Evolutionary conservation across 2,113 vertebrate genomes (phyloP).

Genomic region (Chloropsis cyanopogon): DNA sequence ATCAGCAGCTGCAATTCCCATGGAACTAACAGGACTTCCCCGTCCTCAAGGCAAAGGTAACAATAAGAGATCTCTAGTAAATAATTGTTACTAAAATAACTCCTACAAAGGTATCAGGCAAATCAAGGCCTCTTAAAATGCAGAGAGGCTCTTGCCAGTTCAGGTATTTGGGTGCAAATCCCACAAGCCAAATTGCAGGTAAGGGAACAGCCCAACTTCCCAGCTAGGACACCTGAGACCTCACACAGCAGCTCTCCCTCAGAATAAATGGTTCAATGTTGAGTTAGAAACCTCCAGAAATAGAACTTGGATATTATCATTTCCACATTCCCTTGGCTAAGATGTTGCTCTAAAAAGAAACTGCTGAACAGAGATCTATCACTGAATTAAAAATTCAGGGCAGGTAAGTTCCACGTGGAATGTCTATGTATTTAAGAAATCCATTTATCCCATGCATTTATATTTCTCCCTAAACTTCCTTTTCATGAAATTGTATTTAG

Average conservation of each 20-base stretch:
- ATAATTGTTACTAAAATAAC: not conserved
- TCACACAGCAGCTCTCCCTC: not conserved
- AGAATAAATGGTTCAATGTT: not conserved
- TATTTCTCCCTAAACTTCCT: not conserved
- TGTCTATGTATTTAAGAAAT: not conserved
- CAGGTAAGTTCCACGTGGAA: not conserved
- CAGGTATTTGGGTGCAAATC: not conserved
- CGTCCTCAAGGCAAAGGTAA: not conserved
- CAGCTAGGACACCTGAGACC: not conserved
- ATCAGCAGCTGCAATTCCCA: not conserved
- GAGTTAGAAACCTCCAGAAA: not conserved
- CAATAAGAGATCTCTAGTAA: not conserved
- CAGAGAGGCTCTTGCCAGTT: not conserved
- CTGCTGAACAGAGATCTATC: not conserved
- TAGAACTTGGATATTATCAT: not conserved
- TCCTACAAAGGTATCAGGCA: not conserved
- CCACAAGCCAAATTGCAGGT: not conserved
- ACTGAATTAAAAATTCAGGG: conserved; percentile 24
- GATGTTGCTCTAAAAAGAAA: conserved; percentile 2
- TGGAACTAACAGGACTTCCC: not conserved
- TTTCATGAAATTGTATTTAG: not conserved
- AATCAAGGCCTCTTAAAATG: not conserved
- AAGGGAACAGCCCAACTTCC: rapidly evolving
- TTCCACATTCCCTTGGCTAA: not conserved
- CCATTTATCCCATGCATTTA: not conserved